These are phyloP conservation scores for Drosophila kuntzei DNA, from an alignment of 2,888 invertebrate species.

Conservation along the genomic window DNA sequence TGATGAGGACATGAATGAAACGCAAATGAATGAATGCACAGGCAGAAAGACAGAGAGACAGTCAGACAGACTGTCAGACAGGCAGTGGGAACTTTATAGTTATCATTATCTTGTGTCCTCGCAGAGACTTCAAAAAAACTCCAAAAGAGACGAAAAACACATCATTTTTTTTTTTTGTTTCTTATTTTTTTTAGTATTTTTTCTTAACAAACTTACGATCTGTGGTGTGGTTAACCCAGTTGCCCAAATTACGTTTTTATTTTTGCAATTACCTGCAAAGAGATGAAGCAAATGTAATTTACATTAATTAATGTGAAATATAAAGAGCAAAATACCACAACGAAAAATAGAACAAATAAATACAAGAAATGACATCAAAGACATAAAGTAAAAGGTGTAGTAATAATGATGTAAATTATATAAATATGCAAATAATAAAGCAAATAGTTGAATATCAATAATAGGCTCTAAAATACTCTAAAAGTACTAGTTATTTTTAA, in stretches of 20 bases:
- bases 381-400: not conserved
- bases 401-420: not conserved
- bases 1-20: slow-evolving; percentile 77
- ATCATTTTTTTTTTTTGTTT: not conserved
- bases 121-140: slow-evolving; percentile 8
- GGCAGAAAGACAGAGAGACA: slow-evolving; percentile 11
- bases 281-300: slow-evolving; percentile 17
- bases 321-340: not conserved
- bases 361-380: not conserved
- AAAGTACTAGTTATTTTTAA: not conserved
- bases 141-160: slow-evolving; percentile 28
- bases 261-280: slow-evolving; percentile 55
- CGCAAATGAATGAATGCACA: slow-evolving; percentile 73
- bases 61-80: slow-evolving; percentile 8
- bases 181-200: not conserved
- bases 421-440: not conserved
- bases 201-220: slow-evolving; percentile 49
- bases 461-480: not conserved
- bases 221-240: slow-evolving; percentile 46
- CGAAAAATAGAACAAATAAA: not conserved
- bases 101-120: slow-evolving; percentile 35
- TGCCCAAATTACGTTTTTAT: slow-evolving; percentile 40
- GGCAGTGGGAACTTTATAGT: slow-evolving; percentile 24
- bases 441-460: not conserved
- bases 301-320: slow-evolving; percentile 30